Percentiles rank a stretch among this genome's conserved stretches.
Conservation (phyloP, 2,113 vertebrate genomes). For the Laticauda colubrina region DNA sequence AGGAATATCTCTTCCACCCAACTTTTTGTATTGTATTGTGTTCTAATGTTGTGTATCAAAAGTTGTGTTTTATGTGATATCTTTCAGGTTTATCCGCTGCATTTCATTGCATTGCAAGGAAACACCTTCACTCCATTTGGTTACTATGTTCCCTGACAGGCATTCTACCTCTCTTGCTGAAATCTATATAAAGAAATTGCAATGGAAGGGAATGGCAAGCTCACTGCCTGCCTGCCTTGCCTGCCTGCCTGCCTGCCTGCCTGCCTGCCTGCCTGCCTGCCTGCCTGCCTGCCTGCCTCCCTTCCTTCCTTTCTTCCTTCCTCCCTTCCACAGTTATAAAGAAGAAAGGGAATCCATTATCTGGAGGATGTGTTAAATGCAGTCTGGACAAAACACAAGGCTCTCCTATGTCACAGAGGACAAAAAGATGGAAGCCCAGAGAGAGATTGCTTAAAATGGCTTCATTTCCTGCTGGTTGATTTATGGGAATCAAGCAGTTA, state of each 20-base stretch:
- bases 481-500: not conserved
- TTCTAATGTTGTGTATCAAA: not conserved
- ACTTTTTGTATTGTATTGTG: not conserved
- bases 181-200: not conserved
- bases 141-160: not conserved
- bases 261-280: not conserved
- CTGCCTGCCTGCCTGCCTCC: too few relatives aligned
- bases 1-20: not conserved
- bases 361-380: not conserved
- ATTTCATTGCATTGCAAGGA: not conserved
- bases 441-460: not conserved
- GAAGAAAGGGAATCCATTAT: not conserved
- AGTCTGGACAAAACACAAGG: not conserved
- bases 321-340: not conserved
- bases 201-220: not conserved
- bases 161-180: not conserved
- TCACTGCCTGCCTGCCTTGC: not conserved
- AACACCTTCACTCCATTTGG: not conserved
- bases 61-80: not conserved
- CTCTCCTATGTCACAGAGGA: not conserved
- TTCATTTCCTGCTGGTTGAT: not conserved
- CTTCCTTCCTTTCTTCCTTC: not conserved
- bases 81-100: not conserved
- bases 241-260: too few relatives aligned
- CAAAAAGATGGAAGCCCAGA: not conserved